These are phyloP conservation scores for Spea hammondii DNA, from an alignment of 2,797 vertebrate species.

Conservation along the genomic window DNA sequence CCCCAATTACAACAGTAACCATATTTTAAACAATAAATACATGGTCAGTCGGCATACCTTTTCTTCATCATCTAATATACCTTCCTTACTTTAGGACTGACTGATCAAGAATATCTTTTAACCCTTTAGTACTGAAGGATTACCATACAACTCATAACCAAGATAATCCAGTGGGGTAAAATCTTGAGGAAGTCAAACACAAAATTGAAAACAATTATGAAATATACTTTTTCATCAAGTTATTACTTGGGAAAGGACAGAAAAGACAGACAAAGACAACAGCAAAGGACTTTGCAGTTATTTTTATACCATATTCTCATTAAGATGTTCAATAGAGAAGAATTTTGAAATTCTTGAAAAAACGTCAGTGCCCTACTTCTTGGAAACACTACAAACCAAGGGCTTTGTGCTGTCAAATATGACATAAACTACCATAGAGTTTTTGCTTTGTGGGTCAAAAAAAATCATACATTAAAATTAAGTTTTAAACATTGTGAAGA, in stretches of 20 bases:
- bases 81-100: background rate
- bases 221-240: conserved; percentile 7
- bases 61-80: background rate
- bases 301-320: conserved; percentile 28
- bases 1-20: background rate
- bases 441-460: too few relatives aligned
- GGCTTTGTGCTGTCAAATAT: conserved; percentile 18
- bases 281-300: conserved; percentile 26
- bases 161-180: background rate
- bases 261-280: conserved; percentile 28
- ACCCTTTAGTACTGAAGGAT: too few relatives aligned
- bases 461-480: too few relatives aligned
- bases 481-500: background rate
- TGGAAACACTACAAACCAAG: conserved; percentile 2
- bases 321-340: conserved; percentile 17
- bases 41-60: conserved; percentile 4
- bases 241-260: conserved; percentile 8
- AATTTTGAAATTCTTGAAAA: conserved; percentile 24
- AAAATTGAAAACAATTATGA: conserved; percentile 1
- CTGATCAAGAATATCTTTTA: background rate
- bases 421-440: too few relatives aligned
- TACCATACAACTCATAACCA: background rate
- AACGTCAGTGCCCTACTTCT: background rate
- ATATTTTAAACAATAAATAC: conserved; percentile 20
- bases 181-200: conserved; percentile 8